Base-by-base conservation (phyloP, 2,113 vertebrate species). In the Burhinus bistriatus region DNA sequence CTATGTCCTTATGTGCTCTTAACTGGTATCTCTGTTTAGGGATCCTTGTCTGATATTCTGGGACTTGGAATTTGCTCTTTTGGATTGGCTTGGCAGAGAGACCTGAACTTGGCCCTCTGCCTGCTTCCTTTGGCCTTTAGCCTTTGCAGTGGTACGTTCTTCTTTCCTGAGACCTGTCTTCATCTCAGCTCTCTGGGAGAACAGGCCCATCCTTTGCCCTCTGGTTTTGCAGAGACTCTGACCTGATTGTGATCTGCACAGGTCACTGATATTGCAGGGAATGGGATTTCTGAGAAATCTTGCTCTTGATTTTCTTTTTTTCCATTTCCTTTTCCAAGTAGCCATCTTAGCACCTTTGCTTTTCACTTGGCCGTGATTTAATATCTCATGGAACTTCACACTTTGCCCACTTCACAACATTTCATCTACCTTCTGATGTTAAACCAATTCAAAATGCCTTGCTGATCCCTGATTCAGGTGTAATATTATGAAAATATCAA, bases 61-160 rank as follows among this genome's bases (percentile, higher is more conserved):
- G 61, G 27, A 82, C 71, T 88, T 94, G 91, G 94, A 89, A 95
- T 91, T 94, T 97, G 93, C 87, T 96, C 88, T 97, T 97, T 78
- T 72, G 79, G 69, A 93, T 58, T 87, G 25, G 70, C 87, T 90
- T 94, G 97, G 87, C 96, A 94, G 73, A 92, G 38, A 72, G 47
- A 86, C 32, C 17, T 7, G 16, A 86, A 61, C 40, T 58, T 94
- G 82, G 69, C n/a, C 42, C 68, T 93, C 54, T 90, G 78, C 81
- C 87, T 83, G 81, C 66, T 96, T 92, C 69, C 81, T 96, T 92
- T 97, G 90, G 82, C 85, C 87, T 92, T 96, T 95, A 82, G 70
- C 90, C 61, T 96, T 94, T 90, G 61, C 70, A 93, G 71, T 57
- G 71, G 7, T 90, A 86, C 38, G 38, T 57, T 94, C 90, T 83